Conservation (phyloP, 2,888 invertebrate genomes). For the Galeruca laticollis region DNA sequence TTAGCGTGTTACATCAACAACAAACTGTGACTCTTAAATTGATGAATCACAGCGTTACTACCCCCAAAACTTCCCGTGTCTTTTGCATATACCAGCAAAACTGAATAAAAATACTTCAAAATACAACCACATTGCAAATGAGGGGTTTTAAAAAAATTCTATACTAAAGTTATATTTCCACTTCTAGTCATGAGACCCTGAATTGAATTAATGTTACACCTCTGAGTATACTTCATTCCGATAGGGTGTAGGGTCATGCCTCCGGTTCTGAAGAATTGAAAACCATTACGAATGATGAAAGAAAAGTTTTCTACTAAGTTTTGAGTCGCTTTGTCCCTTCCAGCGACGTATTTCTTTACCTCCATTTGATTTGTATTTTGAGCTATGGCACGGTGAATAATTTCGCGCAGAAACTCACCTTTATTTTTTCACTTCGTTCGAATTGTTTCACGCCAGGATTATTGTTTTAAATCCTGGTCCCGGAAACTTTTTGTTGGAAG, state of each 20-base stretch:
- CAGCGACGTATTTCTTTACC: conserved; percentile 59
- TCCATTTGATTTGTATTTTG: conserved; percentile 64
- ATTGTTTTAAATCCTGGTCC: conserved; percentile 52
- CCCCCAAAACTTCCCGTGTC: too few relatives aligned
- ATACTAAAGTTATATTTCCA: neutral
- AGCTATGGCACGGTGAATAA: conserved; percentile 48
- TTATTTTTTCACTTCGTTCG: conserved; percentile 59
- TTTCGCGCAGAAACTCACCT: conserved; percentile 56
- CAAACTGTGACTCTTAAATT: too few relatives aligned
- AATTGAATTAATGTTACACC: conserved; percentile 18
- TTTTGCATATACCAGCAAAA: too few relatives aligned
- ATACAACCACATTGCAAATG: too few relatives aligned
- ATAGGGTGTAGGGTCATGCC: conserved; percentile 54
- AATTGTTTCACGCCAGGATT: conserved; percentile 58
- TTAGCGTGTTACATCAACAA: too few relatives aligned
- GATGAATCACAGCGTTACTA: too few relatives aligned
- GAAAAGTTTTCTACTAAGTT: conserved; percentile 66
- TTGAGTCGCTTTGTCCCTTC: conserved; percentile 64
- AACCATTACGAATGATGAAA: conserved; percentile 68
- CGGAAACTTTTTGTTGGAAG: conserved; percentile 46
- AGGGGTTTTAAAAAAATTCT: too few relatives aligned
- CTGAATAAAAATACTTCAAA: too few relatives aligned
- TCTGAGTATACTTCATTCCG: conserved; percentile 28
- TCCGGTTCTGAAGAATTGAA: conserved; percentile 63
- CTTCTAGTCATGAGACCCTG: neutral